Evolutionary conservation across 2,888 invertebrate genomes (phyloP), one percentile per base, ranked within the genome.

Genomic region (Melikaiella ostensackeni): DNA sequence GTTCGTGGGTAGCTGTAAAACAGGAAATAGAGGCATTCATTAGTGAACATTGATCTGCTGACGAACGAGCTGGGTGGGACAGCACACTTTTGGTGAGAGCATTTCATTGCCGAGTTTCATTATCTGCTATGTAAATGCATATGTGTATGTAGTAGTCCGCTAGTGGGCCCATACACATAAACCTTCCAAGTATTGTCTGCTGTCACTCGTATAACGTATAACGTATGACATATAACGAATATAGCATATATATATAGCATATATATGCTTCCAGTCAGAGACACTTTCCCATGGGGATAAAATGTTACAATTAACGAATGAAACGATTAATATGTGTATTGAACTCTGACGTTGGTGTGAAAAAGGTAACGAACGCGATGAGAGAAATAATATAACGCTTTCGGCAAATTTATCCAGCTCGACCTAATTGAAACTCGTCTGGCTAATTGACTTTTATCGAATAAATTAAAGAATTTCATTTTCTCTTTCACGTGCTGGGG

Each of bases 21-120:
- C 84, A 78, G 82, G 81, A 83, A 83, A 83, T 83, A 83, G 83
- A 82, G 80, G 78, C 81, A 80, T 83, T 84, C 84, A 82, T 84
- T 83, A 84, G 79, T 75, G 75, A 73, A 77, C 79, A 79, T 81
- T 78, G 84, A 82, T 78, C 80, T 74, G 62, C 11, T 64, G 74
- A 76, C 55, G 46, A 19, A 75, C 70, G 79, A 79, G 77, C 50
- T 75, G 75, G 64, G 75, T 59, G 38, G 55, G 33, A 70, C 61
- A 38, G 73, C 62, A 33, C 66, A 75, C 62, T 63, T 77, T 42
- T 9, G 46, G 64, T 62, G 77, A 75, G 57, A 78, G 78, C 77
- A 78, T 79, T 78, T 79, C 80, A 78, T 77, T 79, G 79, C 77
- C 75, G 79, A 74, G 77, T 78, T 70, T 77, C 75, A 79, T 79